Evolutionary conservation across 2,113 vertebrate genomes (phyloP).

Genomic region (Empidonax alnorum): DNA sequence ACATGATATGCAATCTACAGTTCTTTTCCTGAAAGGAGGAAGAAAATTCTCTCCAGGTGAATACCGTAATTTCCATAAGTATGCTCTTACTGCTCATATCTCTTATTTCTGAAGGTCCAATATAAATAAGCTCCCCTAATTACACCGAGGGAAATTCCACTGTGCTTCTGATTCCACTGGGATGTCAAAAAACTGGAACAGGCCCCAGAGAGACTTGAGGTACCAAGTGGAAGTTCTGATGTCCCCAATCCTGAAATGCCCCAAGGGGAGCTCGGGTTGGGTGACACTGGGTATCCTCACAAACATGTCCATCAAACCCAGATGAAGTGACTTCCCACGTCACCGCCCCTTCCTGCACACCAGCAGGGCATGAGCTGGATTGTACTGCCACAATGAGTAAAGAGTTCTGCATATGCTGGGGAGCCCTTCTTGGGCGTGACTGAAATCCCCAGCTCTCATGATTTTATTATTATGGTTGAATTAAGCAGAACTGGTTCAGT

Average conservation of each 20-base stretch:
- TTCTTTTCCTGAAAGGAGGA: not conserved
- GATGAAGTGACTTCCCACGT: not conserved
- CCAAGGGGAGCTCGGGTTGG: not conserved
- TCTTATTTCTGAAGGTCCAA: not conserved
- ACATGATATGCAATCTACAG: not conserved
- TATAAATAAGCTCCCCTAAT: not conserved
- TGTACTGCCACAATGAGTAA: not conserved
- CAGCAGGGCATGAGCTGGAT: not conserved
- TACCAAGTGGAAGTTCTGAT: not conserved
- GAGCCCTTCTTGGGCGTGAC: not conserved
- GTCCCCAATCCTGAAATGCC: not conserved
- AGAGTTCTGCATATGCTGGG: not conserved
- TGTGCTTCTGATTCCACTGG: not conserved
- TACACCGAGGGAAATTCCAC: not conserved
- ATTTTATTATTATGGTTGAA: not conserved
- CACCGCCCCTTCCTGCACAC: not conserved
- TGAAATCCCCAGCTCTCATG: not conserved
- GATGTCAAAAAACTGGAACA: not conserved
- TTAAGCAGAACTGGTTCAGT: slow-evolving; percentile 7
- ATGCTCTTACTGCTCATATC: not conserved
- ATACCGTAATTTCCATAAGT: not conserved
- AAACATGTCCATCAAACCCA: not conserved
- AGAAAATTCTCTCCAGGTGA: not conserved
- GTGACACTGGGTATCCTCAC: not conserved
- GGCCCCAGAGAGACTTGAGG: not conserved